Evolutionary conservation across 2,797 vertebrate species (phyloP), one percentile per base, ranked within the genome.

Genomic region (Phoebastria nigripes): DNA sequence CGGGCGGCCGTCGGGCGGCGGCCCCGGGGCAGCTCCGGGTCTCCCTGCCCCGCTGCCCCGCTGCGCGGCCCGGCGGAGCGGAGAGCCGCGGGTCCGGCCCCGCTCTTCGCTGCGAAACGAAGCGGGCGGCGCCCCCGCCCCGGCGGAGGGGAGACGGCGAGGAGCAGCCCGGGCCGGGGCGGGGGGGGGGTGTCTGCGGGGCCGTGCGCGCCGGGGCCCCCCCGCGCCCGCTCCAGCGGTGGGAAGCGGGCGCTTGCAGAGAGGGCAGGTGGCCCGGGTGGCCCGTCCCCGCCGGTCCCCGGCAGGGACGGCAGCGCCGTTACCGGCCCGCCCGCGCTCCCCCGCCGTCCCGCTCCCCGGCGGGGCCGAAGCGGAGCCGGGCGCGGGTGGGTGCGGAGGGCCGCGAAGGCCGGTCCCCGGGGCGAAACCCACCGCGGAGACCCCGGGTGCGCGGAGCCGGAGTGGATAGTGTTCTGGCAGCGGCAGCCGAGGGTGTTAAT

Each of bases 401-500:
- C 21, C 6, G 65, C 42, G 51, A 56, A 42, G 49, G 41, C 25
- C 31, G 46, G 12, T 62, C 56, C 74, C 74, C 28, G 29, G 61
- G 70, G 33, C n/a, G 74, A 78, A 74, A 66, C 42, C 56, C 82
- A 17, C 46, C 8, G 54, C 39, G 19, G 82, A 58, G 47, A 7
- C 62, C 52, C 20, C 8, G 37, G 28, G 41, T 51, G 78, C 39
- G 12, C 18, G 16, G 35, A 84, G 70, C 89, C 46, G 83, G 84
- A 94, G 96, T 41, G 86, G 84, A 21, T 92, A 82, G 70, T 78
- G 84, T 81, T 91, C 67, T 22, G 92, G 95, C 94, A 96, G 94
- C 87, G 76, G 94, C 93, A 35, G 95, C 85, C 90, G 89, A 96
- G 96, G 89, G 96, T 93, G 97, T 97, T 97, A 96, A 97, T 96